Evolutionary conservation across 2,888 invertebrate genomes (phyloP), one percentile per base, ranked within the genome.

Genomic region (Polia nebulosa): DNA sequence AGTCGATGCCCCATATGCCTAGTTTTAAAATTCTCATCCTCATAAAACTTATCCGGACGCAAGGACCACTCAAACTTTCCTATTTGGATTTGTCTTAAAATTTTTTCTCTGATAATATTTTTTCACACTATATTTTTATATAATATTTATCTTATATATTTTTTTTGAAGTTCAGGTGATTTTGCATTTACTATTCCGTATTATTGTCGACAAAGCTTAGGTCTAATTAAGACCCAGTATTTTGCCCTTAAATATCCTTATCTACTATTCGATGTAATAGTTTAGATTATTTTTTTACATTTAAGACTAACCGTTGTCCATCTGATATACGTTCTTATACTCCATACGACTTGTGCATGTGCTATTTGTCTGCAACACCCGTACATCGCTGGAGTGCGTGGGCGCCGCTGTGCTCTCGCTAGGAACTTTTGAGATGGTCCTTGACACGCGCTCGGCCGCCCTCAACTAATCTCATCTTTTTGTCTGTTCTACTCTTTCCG

Each of bases 341-440:
- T 88, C 85, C 86, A 85, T 88, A 85, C 85, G 87, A 89, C 79
- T 88, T 89, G 90, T 94, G 94, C 94, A 94, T 94, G 94, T 87
- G 94, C 94, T 94, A 92, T 87, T 83, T 91, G 93, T 92, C 89
- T 90, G 92, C 92, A 84, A 86, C 78, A 81, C 86, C 84, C 83
- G 85, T 83, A 83, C 77, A 65, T 83, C 82, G 87, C 86, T 80
- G 85, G 84, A 78, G 82, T 83, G 83, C 83, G 80, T 72, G 76
- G 73, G 72, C 80, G 79, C 72, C 75, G 75, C 71, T 69, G 64
- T 70, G 73, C 72, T 71, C 78, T 62, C 90, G 89, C 96, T 97
- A 97, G 98, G 97, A 97, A 97, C 97, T 98, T 98, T 98, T 98
- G 98, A 98, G 98, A 98, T 98, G 98, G 98, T 98, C 98, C 98